Conservation (phyloP, 1,140 invertebrate species). For the Tribolium castaneum region DNA sequence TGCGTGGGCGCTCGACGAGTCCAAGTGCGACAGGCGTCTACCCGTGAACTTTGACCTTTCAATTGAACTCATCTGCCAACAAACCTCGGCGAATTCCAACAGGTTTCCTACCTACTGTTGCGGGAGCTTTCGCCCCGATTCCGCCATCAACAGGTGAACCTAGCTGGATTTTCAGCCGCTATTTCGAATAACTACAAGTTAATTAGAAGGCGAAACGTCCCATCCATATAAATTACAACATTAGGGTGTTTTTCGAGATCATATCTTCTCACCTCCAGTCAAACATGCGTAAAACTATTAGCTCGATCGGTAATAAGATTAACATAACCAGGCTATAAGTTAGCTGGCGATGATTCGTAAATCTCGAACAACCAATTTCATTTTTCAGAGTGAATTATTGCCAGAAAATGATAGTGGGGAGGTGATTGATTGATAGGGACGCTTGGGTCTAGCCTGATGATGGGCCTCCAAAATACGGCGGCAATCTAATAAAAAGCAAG, state of each 20-base stretch:
- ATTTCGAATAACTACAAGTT: constrained; percentile 12
- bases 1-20: constrained; percentile 52
- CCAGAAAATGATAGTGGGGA: constrained; percentile 25
- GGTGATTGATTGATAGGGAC: constrained; percentile 17
- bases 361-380: constrained; percentile 31
- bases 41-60: constrained; percentile 52
- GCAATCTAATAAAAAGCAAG: constrained; percentile 8
- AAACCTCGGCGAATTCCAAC: constrained; percentile 45
- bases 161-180: too few relatives aligned
- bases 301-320: constrained; percentile 24
- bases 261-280: constrained; percentile 34
- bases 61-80: constrained; percentile 49
- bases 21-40: constrained; percentile 50
- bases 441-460: constrained; percentile 14
- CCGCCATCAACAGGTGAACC: constrained; percentile 5
- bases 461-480: background rate
- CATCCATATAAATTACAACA: constrained; percentile 34
- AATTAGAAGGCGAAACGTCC: constrained; percentile 29
- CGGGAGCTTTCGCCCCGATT: background rate
- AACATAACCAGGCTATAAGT: constrained; percentile 31
- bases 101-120: constrained; percentile 40
- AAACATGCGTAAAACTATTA: constrained; percentile 34
- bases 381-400: constrained; percentile 33
- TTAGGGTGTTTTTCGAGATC: constrained; percentile 31
- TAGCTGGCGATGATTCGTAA: constrained; percentile 30